Conservation (phyloP, 2,113 vertebrate species). For the Hippopotamus amphibius region DNA sequence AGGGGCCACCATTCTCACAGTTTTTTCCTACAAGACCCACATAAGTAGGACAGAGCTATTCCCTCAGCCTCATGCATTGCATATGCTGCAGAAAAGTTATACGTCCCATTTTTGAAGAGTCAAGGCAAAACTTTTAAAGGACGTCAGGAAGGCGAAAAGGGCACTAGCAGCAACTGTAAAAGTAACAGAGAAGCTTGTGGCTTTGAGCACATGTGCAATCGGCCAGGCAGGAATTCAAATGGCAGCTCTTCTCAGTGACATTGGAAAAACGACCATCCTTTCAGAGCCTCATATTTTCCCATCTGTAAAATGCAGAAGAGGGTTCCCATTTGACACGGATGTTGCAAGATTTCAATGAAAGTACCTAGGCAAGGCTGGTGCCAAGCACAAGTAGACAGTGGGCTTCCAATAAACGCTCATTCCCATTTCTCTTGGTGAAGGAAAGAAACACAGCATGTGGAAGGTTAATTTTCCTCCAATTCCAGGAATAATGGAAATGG, state of each 20-base stretch:
- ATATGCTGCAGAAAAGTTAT: not conserved
- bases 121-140: not conserved
- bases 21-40: not conserved
- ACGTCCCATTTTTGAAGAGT: not conserved
- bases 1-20: not conserved
- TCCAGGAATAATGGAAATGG: slow-evolving; percentile 40
- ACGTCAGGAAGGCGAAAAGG: not conserved
- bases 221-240: not conserved
- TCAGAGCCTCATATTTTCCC: not conserved
- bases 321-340: not conserved
- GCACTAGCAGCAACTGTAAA: not conserved
- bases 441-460: not conserved
- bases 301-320: not conserved
- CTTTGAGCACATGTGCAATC: not conserved
- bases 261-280: not conserved
- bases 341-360: not conserved
- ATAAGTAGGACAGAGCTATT: not conserved
- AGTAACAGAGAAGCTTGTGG: not conserved
- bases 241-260: not conserved
- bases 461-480: not conserved
- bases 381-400: not conserved
- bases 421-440: not conserved
- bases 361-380: not conserved
- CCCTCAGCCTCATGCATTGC: not conserved
- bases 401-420: not conserved